Base-by-base conservation (phyloP, 2,113 vertebrate genomes). In the Piliocolobus tephrosceles region DNA sequence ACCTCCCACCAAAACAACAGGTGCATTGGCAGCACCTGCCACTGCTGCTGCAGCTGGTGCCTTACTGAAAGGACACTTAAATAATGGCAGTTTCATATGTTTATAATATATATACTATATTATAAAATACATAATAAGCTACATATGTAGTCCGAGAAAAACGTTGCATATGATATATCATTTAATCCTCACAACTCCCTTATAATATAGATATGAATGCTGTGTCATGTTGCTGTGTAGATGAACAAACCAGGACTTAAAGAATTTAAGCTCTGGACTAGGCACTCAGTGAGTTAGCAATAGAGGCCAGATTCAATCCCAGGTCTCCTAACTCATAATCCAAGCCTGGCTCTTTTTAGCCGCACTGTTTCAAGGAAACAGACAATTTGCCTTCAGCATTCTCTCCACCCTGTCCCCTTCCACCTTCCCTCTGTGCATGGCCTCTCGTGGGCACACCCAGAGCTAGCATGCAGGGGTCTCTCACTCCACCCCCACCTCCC, bases 1-100 rank as follows among this genome's bases (percentile, higher is more conserved):
- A 97, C 95, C 95, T 95, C 97, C 20, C 0, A 90, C 96, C 80
- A 80, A 95, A 98, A 96, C 83, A 89, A 40, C 57, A 88, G 97
- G 85, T 2, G 0, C 1, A 8, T 35, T 72, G 92, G 91, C 40
- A 75, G 92, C 12, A 78, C 95, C 55, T 95, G 66, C 87, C n/a
- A 1, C 22, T 45, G 23, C 47, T 30, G 70, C 82, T 50, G 52
- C 57, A 45, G 32, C 66, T 30, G n/a, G 5, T 12, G 17, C 38
- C 45, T 55, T 32, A 64, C 20, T 50, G 50, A 22, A 32, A 88
- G 40, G 30, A 58, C 35, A 78, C 58, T 72, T 57, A 38, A n/a
- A 57, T 18, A 35, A 82, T 4, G 38, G 38, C 4, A 52, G 13
- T 25, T 58, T 55, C 14, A 2, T 38, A 35, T 4, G 22, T 52